phyloP scores from a whole-genome alignment of 2,113 vertebrate genomes.

The Gracilinanus agilis region DNA sequence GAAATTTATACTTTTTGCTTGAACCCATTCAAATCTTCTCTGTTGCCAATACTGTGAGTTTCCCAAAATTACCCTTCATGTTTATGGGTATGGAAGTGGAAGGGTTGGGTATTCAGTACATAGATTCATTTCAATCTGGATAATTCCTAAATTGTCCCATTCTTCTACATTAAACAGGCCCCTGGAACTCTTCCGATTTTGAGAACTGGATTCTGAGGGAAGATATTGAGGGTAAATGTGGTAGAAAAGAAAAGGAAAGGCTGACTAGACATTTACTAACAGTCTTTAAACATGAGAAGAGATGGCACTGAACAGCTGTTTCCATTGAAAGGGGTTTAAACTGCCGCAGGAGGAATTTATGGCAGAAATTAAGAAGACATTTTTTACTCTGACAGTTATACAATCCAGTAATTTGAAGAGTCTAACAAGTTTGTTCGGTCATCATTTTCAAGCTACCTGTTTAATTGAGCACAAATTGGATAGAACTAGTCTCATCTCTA shows the following conservation, averaged over 20 bases:
- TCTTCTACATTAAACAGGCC: background rate
- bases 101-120: slow-evolving; percentile 4
- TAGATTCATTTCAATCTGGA: slow-evolving; percentile 26
- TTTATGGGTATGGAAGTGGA: slow-evolving; percentile 16
- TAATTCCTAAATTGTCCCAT: slow-evolving; percentile 29
- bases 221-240: background rate
- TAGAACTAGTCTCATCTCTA: background rate
- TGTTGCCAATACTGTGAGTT: slow-evolving; percentile 8
- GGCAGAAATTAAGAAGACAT: background rate
- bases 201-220: background rate
- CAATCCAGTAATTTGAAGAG: background rate
- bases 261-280: background rate
- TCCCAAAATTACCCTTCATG: slow-evolving; percentile 35
- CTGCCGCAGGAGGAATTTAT: background rate
- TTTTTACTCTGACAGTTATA: background rate
- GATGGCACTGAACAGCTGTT: background rate
- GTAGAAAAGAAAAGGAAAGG: background rate
- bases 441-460: background rate
- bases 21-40: slow-evolving; percentile 22
- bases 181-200: background rate
- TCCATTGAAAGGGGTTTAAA: background rate
- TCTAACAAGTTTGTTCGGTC: background rate
- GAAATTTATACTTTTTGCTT: background rate
- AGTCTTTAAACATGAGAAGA: slow-evolving; percentile 1
- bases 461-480: background rate